Evolutionary conservation across 2,797 vertebrate genomes (phyloP), one percentile per base, ranked within the genome.

Genomic region (Buceros bicornis): DNA sequence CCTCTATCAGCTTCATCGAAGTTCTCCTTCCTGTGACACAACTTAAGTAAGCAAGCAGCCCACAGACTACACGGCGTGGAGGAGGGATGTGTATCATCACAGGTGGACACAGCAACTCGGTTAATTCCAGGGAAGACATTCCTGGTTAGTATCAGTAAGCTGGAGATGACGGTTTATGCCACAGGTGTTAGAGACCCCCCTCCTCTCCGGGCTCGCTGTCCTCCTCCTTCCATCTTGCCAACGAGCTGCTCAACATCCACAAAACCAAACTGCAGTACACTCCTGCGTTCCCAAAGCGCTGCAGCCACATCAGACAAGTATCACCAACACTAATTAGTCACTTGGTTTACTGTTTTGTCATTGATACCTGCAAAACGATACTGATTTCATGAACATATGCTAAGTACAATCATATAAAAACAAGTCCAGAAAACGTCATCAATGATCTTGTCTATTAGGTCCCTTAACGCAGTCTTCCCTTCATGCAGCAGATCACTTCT

Each of bases 91-190:
- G 5, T 11, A 47, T 12, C n/a, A 37, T 29, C 84, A 47, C 37
- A 42, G 3, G 33, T 0, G 29, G 58, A 28, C 16, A 29, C 7
- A 65, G 56, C 42, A 42, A 43, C 16, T 8, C 0, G 2, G 11
- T 16, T 58, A 43, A 66, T 22, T 56, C 66, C 35, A 80, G 47
- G 11, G 1, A 45, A 90, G 35, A 16, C 19, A 21, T 9, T 45
- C 54, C 72, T 51, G 48, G 60, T 28, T 12, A 31, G 2, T 6
- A 54, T 7, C 29, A 53, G 20, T 8, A 18, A 51, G 11, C 1
- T 58, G 74, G 79, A 70, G 42, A 37, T 8, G 26, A 20, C 22
- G 19, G 8, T 40, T 65, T 50, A 56, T 2, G 4, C 77, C n/a
- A 35, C 0, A 9, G 42, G 35, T 82, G 13, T 15, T 17, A 26